Conservation (phyloP, 2,113 vertebrate species). For the Tautogolabrus adspersus region DNA sequence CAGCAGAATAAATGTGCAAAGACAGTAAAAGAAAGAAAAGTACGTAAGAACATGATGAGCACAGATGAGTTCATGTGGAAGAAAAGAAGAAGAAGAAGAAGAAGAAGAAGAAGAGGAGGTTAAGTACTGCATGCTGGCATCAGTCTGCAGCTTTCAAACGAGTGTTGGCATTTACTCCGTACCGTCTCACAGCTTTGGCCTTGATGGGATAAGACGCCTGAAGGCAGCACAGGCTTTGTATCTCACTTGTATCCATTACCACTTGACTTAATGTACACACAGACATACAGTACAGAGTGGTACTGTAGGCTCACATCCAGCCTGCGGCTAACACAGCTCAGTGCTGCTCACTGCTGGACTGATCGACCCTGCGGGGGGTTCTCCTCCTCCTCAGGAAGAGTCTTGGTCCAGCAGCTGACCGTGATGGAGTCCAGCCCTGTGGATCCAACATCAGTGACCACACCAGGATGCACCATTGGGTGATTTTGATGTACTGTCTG, state of each 20-base stretch:
- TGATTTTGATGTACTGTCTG: neutral
- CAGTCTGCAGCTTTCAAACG: slow-evolving; percentile 52
- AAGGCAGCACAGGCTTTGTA: slow-evolving; percentile 31
- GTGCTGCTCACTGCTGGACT: slow-evolving; percentile 28
- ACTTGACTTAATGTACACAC: slow-evolving; percentile 31
- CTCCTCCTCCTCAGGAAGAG: neutral
- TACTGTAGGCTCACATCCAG: slow-evolving; percentile 32
- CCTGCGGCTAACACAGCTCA: slow-evolving; percentile 37
- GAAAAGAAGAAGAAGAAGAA: neutral
- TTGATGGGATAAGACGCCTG: slow-evolving; percentile 45
- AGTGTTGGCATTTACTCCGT: slow-evolving; percentile 41
- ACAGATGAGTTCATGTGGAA: neutral
- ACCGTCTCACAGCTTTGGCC: slow-evolving; percentile 51
- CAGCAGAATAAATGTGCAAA: neutral
- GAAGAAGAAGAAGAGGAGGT: neutral
- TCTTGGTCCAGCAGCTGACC: slow-evolving; percentile 34
- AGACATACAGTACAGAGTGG: slow-evolving; percentile 39
- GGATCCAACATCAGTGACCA: no score
- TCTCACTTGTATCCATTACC: slow-evolving; percentile 57
- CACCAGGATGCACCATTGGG: no score
- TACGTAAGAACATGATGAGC: neutral
- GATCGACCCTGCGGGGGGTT: slow-evolving; percentile 25
- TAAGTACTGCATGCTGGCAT: slow-evolving; percentile 17
- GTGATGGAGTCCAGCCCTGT: slow-evolving; percentile 20
- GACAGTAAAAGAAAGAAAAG: neutral